phyloP scores from a whole-genome alignment of 2,113 vertebrate genomes.

The Catharus bicknelli region DNA sequence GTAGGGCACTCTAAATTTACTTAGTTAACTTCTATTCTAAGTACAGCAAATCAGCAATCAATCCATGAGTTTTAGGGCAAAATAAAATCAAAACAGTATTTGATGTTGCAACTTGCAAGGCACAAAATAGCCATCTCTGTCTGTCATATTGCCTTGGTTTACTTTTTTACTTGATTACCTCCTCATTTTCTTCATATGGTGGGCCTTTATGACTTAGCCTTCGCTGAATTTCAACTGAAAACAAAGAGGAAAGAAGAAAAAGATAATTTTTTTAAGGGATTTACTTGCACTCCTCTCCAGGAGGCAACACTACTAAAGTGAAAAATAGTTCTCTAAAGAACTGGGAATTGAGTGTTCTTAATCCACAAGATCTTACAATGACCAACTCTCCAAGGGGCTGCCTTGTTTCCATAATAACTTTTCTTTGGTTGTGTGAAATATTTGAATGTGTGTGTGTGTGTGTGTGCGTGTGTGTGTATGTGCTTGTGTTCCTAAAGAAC shows the following conservation, averaged over 20 bases:
- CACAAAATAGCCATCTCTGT: background rate
- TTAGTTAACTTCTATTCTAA: background rate
- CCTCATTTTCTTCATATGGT: background rate
- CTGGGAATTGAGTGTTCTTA: constrained; percentile 34
- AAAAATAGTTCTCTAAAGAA: constrained; percentile 30
- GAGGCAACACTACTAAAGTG: background rate
- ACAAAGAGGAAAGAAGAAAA: background rate
- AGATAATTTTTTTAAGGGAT: background rate
- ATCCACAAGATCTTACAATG: constrained; percentile 34
- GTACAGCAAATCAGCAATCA: background rate
- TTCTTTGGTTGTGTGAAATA: constrained; percentile 37
- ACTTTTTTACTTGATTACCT: background rate
- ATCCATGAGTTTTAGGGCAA: background rate
- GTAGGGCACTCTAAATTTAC: background rate
- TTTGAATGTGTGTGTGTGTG: background rate
- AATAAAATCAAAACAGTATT: background rate
- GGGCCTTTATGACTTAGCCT: background rate
- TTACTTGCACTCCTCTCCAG: constrained; percentile 5
- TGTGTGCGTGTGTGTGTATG: background rate
- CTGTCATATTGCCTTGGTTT: background rate
- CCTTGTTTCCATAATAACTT: constrained; percentile 30
- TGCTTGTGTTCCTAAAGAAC: background rate
- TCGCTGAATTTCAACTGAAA: background rate
- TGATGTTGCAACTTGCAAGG: background rate
- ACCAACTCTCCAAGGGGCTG: background rate